A percentile compares a stretch with the other conserved stretches of the same genome.
These are phyloP conservation scores for Grallaria varia DNA, from an alignment of 2,113 vertebrate genomes.

Conservation along the genomic window DNA sequence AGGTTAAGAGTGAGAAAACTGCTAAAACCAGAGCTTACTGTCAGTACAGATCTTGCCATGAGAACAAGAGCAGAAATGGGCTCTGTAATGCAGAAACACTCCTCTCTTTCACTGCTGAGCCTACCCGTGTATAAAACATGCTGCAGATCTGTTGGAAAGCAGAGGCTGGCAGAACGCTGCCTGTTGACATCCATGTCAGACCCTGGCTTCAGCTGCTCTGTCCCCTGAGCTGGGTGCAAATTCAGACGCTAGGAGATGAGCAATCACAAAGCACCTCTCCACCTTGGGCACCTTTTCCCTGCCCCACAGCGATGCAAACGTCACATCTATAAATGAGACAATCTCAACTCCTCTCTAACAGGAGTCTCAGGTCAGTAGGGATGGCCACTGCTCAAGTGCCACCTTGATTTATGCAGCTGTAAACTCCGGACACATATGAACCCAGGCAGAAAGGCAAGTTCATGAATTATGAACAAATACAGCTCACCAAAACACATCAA, in stretches of 20 bases:
- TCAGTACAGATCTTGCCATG: not conserved
- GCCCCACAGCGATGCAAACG: accelerated
- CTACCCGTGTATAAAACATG: not conserved
- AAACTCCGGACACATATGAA: not conserved
- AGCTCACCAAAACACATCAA: conserved; percentile 42
- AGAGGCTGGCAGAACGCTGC: not conserved
- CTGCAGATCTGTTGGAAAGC: not conserved
- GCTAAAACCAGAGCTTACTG: not conserved
- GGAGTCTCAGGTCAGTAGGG: not conserved
- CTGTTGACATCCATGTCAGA: not conserved
- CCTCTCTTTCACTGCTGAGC: not conserved
- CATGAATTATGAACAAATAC: conserved; percentile 59
- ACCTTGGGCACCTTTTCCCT: not conserved
- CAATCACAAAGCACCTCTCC: not conserved
- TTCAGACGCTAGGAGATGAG: not conserved
- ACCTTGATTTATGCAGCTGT: conserved; percentile 19
- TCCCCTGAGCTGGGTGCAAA: not conserved
- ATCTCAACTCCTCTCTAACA: not conserved
- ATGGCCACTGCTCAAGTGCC: not conserved
- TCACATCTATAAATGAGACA: not conserved
- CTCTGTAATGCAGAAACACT: not conserved
- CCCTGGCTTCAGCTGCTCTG: not conserved
- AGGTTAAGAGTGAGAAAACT: not conserved
- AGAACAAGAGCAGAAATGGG: not conserved
- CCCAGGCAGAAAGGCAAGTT: conserved; percentile 16